Evolutionary conservation across 2,888 invertebrate genomes (phyloP).

Genomic region (Limenitis camilla): DNA sequence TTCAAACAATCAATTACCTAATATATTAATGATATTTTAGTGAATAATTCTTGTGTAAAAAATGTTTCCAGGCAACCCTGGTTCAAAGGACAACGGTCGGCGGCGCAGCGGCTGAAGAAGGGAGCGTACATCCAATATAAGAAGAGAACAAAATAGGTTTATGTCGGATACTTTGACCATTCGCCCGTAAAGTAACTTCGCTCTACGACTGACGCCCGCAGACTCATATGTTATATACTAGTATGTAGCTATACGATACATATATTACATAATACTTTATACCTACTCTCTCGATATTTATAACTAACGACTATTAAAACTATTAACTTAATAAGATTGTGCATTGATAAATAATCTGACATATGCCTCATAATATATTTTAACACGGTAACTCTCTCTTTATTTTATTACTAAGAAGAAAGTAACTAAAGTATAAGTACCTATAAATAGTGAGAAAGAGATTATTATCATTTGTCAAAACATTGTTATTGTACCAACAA

Average conservation of each 20-base stretch:
- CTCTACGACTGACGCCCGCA: constrained; percentile 56
- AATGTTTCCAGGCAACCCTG: constrained; percentile 46
- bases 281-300: neutral
- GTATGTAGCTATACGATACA: constrained; percentile 6
- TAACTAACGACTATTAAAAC: too few relatives aligned
- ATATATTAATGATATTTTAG: too few relatives aligned
- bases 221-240: constrained; percentile 32
- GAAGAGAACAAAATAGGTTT: constrained; percentile 75
- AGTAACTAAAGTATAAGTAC: too few relatives aligned
- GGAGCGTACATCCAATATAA: constrained; percentile 73
- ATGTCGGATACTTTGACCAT: constrained; percentile 74
- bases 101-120: constrained; percentile 56
- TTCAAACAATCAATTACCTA: too few relatives aligned
- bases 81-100: constrained; percentile 53
- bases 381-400: too few relatives aligned
- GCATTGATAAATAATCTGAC: too few relatives aligned
- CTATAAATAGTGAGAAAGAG: too few relatives aligned
- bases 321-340: too few relatives aligned
- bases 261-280: constrained; percentile 9
- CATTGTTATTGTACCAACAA: too few relatives aligned
- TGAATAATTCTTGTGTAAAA: neutral
- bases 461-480: too few relatives aligned
- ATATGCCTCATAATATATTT: too few relatives aligned
- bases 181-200: constrained; percentile 71
- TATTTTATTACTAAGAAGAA: too few relatives aligned